phyloP scores from a whole-genome alignment of 2,888 invertebrate genomes.

The Melinaea menophilus region DNA sequence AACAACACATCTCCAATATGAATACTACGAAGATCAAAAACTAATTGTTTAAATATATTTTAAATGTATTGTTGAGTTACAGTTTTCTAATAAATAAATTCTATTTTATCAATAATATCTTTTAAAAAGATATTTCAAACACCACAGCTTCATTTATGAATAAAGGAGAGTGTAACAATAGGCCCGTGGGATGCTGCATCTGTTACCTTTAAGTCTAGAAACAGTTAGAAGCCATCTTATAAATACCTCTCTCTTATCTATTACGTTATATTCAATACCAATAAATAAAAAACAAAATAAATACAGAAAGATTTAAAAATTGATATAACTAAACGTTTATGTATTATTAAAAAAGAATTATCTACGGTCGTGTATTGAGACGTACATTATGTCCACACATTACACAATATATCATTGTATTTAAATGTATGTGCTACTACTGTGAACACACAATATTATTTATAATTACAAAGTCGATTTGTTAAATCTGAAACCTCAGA shows the following conservation, averaged over 20 bases:
- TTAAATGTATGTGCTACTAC: no score
- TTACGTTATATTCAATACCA: conserved; percentile 11
- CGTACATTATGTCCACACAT: no score
- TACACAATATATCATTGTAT: no score
- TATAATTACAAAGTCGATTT: no score
- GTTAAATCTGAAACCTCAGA: no score
- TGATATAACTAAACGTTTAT: no score
- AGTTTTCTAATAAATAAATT: no score
- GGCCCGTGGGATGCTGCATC: conserved; percentile 22
- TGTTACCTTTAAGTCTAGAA: conserved; percentile 13
- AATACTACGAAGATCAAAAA: background rate
- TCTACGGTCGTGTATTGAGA: no score
- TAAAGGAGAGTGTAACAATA: conserved; percentile 12
- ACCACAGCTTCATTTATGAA: background rate
- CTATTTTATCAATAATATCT: background rate
- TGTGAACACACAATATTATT: no score
- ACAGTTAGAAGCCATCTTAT: conserved; percentile 19
- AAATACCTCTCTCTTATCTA: conserved; percentile 8
- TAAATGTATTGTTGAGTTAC: background rate
- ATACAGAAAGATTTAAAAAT: no score
- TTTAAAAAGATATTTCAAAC: conserved; percentile 16
- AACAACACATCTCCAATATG: conserved; percentile 26
- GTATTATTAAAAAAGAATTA: no score
- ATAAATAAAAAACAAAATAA: background rate
- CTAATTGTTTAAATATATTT: background rate